Conservation (phyloP, 1,140 invertebrate species). For the Euura saliciscinereae region DNA sequence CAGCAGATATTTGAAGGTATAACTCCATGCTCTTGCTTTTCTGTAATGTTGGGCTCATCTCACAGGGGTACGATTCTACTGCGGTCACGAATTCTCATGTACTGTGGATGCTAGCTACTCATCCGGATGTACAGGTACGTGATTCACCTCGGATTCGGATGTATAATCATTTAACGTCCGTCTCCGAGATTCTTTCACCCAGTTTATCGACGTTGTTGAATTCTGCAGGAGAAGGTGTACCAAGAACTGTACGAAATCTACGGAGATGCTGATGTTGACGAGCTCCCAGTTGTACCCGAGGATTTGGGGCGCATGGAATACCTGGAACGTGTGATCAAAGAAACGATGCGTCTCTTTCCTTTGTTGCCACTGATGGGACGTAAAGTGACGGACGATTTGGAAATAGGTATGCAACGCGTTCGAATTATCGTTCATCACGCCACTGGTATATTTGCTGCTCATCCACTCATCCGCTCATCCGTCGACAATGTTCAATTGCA, state of each 20-base stretch:
- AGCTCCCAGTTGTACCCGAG: slow-evolving; percentile 47
- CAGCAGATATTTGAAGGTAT: neutral
- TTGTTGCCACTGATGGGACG: slow-evolving; percentile 64
- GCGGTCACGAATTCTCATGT: slow-evolving; percentile 66
- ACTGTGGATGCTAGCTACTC: slow-evolving; percentile 64
- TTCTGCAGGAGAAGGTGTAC: slow-evolving; percentile 63
- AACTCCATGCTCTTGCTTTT: neutral
- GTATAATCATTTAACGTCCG: neutral
- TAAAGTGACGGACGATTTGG: slow-evolving; percentile 51
- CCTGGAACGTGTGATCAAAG: slow-evolving; percentile 69
- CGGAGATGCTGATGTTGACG: slow-evolving; percentile 40
- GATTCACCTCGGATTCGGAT: neutral
- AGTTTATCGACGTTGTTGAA: neutral
- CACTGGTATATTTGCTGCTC: neutral
- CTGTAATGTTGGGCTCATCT: slow-evolving; percentile 25
- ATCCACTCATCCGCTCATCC: too few relatives aligned
- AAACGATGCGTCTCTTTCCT: slow-evolving; percentile 68
- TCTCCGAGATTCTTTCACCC: slow-evolving; percentile 2
- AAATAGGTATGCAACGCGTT: slow-evolving; percentile 21
- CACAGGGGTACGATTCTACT: slow-evolving; percentile 78
- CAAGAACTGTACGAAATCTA: slow-evolving; percentile 64
- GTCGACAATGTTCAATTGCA: slow-evolving; percentile 9
- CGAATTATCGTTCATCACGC: neutral
- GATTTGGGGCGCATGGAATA: slow-evolving; percentile 67
- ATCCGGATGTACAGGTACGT: slow-evolving; percentile 66